Evolutionary conservation across 2,888 invertebrate species (phyloP).

Genomic region (Liopterus haemorrhoidalis): DNA sequence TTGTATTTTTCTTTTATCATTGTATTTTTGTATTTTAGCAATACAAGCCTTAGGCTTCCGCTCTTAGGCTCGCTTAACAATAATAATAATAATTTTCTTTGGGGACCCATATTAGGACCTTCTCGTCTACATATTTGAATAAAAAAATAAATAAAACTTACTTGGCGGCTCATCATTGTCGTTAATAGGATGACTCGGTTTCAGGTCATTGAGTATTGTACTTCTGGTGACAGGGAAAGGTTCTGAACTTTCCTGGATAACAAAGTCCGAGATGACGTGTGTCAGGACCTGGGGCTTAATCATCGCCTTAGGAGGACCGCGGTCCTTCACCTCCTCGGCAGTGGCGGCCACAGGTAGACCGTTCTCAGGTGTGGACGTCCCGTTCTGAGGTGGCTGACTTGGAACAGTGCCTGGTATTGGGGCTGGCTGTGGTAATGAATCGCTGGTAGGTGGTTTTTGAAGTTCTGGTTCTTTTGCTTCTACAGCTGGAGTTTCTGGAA

Average conservation of each 20-base stretch:
- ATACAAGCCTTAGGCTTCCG: too few species aligned
- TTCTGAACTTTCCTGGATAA: constrained; percentile 91
- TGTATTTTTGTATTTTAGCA: too few species aligned
- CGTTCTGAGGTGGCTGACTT: constrained; percentile 33
- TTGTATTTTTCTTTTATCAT: too few species aligned
- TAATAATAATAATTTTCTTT: too few species aligned
- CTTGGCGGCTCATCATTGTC: constrained; percentile 71
- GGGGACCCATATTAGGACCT: too few species aligned
- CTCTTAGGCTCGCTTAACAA: too few species aligned
- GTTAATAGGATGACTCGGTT: constrained; percentile 50
- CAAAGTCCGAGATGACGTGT: constrained; percentile 94
- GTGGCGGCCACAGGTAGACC: constrained; percentile 42
- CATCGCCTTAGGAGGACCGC: constrained; percentile 79
- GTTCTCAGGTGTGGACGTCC: constrained; percentile 32
- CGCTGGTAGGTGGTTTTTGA: constrained; percentile 23
- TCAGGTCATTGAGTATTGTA: constrained; percentile 43
- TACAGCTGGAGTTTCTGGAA: constrained; percentile 5
- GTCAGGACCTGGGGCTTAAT: constrained; percentile 93
- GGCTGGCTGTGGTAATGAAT: constrained; percentile 37
- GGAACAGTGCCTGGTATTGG: constrained; percentile 43
- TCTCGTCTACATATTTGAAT: too few species aligned
- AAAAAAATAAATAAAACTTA: constrained; percentile 53
- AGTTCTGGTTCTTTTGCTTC: constrained; percentile 14
- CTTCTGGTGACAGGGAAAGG: constrained; percentile 74
- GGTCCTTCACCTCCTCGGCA: constrained; percentile 44